Evolutionary conservation across 2,113 vertebrate species (phyloP).

Genomic region (Spheniscus mendiculus): DNA sequence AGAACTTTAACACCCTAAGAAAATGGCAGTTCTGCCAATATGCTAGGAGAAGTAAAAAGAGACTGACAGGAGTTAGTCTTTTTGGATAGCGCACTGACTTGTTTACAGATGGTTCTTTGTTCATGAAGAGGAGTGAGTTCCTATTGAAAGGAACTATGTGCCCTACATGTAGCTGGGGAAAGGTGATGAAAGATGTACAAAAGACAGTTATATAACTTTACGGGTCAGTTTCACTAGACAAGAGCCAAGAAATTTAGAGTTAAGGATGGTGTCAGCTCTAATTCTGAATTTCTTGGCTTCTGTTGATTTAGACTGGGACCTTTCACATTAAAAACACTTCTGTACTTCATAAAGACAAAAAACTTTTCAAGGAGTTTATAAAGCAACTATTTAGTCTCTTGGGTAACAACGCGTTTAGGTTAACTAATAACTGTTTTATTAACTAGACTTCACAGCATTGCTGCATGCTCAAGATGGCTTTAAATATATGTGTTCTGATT

Average conservation of each 20-base stretch:
- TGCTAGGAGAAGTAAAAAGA: neutral
- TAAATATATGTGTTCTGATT: neutral
- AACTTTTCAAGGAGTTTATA: neutral
- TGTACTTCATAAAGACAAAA: neutral
- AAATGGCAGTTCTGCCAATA: constrained; percentile 41
- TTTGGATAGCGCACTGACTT: neutral
- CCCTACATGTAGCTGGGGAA: neutral
- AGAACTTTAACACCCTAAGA: constrained; percentile 59
- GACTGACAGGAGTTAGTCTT: constrained; percentile 22
- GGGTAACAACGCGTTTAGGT: neutral
- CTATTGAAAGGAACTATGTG: neutral
- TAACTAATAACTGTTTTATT: constrained; percentile 2
- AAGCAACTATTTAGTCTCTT: neutral
- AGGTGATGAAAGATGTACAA: neutral
- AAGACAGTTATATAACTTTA: neutral
- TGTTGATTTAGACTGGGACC: neutral
- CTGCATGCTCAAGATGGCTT: neutral
- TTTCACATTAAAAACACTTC: neutral
- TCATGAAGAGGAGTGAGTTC: neutral
- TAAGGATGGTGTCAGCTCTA: constrained; percentile 1
- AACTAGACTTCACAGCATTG: neutral
- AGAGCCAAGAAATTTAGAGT: neutral
- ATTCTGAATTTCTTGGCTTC: constrained; percentile 23
- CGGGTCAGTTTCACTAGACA: neutral
- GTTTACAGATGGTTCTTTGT: constrained; percentile 60